Evolutionary conservation across 2,888 invertebrate species (phyloP).

Genomic region (Rugalucina vietnamica): DNA sequence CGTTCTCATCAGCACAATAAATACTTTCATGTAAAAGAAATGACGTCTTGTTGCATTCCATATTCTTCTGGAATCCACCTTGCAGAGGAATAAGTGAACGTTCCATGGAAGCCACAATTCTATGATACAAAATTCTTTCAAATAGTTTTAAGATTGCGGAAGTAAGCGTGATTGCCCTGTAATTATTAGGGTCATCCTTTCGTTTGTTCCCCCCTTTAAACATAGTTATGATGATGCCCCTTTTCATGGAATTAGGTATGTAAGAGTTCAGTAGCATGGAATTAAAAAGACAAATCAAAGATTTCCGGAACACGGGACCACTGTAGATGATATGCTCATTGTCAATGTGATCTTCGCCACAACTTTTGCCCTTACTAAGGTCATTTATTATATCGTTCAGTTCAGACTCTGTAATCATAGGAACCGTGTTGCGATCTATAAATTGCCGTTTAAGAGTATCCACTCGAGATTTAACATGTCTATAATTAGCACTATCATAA

Average conservation of each 20-base stretch:
- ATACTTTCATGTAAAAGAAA: constrained; percentile 5
- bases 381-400: neutral
- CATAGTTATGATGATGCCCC: neutral
- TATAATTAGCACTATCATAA: neutral
- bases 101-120: neutral
- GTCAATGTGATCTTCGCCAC: neutral
- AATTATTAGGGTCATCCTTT: constrained; percentile 14
- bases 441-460: neutral
- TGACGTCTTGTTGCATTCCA: constrained; percentile 3
- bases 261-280: neutral
- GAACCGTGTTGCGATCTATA: neutral
- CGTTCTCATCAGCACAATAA: too few relatives aligned
- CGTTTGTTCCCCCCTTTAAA: constrained; percentile 9
- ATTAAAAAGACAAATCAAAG: neutral
- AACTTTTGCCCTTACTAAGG: neutral
- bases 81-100: neutral
- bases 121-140: neutral
- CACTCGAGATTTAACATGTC: neutral
- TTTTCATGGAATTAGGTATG: constrained; percentile 15
- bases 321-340: constrained; percentile 5
- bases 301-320: neutral
- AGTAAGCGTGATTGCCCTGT: constrained; percentile 18
- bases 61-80: neutral
- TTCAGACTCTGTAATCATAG: neutral
- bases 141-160: too few relatives aligned